Percentiles rank a stretch among this genome's conserved stretches.
Evolutionary conservation across 2,888 invertebrate species (phyloP).

Genomic region (Tupiocoris notatus): DNA sequence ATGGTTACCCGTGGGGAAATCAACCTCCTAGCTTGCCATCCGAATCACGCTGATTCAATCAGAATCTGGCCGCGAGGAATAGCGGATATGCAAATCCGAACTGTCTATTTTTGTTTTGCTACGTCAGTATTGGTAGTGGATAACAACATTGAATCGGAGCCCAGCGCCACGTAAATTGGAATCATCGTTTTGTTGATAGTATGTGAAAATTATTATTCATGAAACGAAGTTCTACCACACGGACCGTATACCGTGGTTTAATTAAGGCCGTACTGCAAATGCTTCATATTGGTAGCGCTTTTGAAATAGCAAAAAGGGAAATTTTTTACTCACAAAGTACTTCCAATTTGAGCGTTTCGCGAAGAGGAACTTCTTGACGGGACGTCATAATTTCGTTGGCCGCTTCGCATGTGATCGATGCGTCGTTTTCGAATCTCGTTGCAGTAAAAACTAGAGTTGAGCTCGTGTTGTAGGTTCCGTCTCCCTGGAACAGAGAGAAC

Average conservation of each 20-base stretch:
- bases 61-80: not conserved
- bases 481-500: slow-evolving; percentile 60
- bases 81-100: not conserved
- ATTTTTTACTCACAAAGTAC: slow-evolving; percentile 83
- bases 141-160: not conserved
- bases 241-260: no score
- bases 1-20: not conserved
- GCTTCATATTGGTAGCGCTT: no score
- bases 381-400: slow-evolving; percentile 75
- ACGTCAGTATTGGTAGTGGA: not conserved
- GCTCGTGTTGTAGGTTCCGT: slow-evolving; percentile 76
- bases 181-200: not conserved
- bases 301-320: no score
- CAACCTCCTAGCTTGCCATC: not conserved
- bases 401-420: slow-evolving; percentile 75
- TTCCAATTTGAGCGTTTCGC: slow-evolving; percentile 68
- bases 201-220: not conserved
- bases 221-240: no score
- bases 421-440: slow-evolving; percentile 76
- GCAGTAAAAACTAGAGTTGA: slow-evolving; percentile 78
- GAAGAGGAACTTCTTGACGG: slow-evolving; percentile 72
- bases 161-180: not conserved
- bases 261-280: no score
- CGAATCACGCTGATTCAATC: not conserved
- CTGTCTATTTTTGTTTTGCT: not conserved